phyloP scores from a whole-genome alignment of 2,113 vertebrate genomes.

The Oxygymnocypris stewartii region DNA sequence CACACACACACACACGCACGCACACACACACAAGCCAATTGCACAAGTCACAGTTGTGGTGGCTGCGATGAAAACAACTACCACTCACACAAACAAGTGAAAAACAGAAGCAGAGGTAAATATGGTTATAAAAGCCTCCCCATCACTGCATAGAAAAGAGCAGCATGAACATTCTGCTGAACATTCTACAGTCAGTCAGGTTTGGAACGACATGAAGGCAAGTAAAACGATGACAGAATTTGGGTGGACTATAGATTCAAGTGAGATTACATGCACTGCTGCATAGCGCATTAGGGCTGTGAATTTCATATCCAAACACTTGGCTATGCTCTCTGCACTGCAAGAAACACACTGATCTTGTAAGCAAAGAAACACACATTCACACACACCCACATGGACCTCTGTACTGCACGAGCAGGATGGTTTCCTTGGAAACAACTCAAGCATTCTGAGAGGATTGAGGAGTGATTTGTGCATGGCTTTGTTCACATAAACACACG shows the following conservation, averaged over 20 bases:
- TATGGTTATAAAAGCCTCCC: neutral
- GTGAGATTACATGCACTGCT: neutral
- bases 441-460: constrained; percentile 63
- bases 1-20: neutral
- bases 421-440: constrained; percentile 73
- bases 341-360: constrained; percentile 33
- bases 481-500: constrained; percentile 30
- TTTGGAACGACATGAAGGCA: neutral
- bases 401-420: constrained; percentile 54
- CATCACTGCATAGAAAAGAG: neutral
- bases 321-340: neutral
- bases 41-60: neutral
- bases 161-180: neutral
- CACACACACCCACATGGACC: constrained; percentile 54
- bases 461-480: constrained; percentile 61
- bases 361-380: neutral
- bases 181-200: neutral
- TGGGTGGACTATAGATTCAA: neutral
- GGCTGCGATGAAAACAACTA: neutral
- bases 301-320: neutral
- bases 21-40: neutral
- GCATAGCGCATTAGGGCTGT: neutral
- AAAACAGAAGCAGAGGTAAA: neutral
- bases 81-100: neutral
- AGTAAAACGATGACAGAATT: neutral